These are phyloP conservation scores for Dicrostonyx torquatus DNA, from an alignment of 2,797 vertebrate genomes.

Conservation along the genomic window DNA sequence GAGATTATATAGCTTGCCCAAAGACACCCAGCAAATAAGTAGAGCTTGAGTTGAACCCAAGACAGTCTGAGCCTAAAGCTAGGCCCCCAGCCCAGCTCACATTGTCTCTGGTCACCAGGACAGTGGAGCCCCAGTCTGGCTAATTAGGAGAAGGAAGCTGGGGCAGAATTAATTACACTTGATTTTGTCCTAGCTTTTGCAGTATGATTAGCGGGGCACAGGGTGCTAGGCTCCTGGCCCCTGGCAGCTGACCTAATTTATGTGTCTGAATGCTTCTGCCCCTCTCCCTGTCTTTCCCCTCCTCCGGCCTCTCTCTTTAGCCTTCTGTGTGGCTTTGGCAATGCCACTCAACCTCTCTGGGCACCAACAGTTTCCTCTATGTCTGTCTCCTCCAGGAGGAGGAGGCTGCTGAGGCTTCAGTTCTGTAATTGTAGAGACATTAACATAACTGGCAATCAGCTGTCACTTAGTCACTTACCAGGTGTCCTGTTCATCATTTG, in stretches of 20 bases:
- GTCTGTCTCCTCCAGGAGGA: not conserved
- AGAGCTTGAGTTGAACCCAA: slow-evolving; percentile 19
- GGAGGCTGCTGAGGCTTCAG: not conserved
- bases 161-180: slow-evolving; percentile 68
- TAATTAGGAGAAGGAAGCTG: slow-evolving; percentile 40
- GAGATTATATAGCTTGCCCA: not conserved
- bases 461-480: too few species aligned
- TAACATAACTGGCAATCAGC: too few species aligned
- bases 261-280: not conserved
- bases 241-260: slow-evolving; percentile 71
- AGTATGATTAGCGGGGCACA: not conserved
- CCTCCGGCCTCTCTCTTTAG: not conserved
- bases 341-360: slow-evolving; percentile 54
- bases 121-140: slow-evolving; percentile 6
- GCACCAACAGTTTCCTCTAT: not conserved
- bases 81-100: not conserved
- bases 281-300: not conserved
- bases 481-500: fast-evolving
- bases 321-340: slow-evolving; percentile 56
- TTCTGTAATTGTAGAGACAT: not conserved
- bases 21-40: slow-evolving; percentile 30
- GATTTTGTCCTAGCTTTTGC: slow-evolving; percentile 71
- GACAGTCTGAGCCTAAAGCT: not conserved
- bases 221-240: slow-evolving; percentile 39
- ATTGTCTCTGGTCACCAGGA: not conserved